Conservation (phyloP, 2,113 vertebrate species). For the Daboia siamensis region DNA sequence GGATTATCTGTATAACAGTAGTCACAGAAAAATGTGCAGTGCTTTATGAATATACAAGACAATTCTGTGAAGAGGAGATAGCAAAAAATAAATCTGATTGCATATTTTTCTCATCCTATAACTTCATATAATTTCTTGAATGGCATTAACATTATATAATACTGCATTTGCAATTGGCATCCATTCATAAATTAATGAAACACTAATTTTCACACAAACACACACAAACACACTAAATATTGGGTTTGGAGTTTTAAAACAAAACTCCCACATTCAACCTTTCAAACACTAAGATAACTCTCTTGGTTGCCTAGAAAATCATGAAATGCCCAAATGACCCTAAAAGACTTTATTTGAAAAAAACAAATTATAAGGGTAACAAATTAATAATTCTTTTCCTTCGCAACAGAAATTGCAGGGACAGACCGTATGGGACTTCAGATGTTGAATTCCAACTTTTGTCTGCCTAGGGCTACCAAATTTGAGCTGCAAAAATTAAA, state of each 20-base stretch:
- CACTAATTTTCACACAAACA: background rate
- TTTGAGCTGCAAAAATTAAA: background rate
- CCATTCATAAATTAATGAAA: background rate
- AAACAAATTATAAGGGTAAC: background rate
- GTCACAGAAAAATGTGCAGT: background rate
- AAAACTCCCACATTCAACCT: background rate
- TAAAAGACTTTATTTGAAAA: background rate
- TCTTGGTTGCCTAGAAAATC: background rate
- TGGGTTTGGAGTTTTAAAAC: background rate
- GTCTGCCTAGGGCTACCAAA: background rate
- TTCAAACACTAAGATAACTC: background rate
- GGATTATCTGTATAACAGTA: background rate
- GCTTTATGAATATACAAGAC: background rate
- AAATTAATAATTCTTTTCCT: background rate
- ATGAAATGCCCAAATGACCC: background rate
- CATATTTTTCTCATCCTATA: background rate
- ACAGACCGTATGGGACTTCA: background rate
- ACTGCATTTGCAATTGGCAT: background rate
- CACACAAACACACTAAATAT: background rate
- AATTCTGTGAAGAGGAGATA: background rate
- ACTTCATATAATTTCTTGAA: background rate
- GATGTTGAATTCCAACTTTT: background rate
- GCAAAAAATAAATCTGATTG: background rate
- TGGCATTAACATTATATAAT: background rate
- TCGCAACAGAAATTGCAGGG: background rate